A percentile compares a stretch with the other conserved stretches of the same genome.
Evolutionary conservation across 64 coral and sea anemone species (phyloP).

Genomic region (Montipora foliosa): DNA sequence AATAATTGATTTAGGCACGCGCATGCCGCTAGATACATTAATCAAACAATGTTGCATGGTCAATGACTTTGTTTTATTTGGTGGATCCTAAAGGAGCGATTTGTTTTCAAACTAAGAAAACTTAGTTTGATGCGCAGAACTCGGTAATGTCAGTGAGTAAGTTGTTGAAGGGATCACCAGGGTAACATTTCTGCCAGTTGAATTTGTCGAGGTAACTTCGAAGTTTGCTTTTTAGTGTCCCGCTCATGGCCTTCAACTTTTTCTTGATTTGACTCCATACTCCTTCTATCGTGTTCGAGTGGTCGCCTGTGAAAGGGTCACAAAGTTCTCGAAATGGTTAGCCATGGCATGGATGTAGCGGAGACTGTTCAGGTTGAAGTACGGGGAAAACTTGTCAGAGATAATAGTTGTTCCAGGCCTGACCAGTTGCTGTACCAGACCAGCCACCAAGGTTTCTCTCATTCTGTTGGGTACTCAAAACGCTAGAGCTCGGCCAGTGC

Average conservation of each 20-base stretch:
- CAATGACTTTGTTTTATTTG: neutral
- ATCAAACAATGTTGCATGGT: slow-evolving; percentile 1
- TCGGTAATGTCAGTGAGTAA: slow-evolving; percentile 31
- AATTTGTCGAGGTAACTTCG: slow-evolving; percentile 15
- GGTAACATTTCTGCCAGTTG: slow-evolving; percentile 60
- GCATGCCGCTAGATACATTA: neutral
- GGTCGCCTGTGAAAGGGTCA: slow-evolving; percentile 41
- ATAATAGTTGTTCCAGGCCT: slow-evolving; percentile 21
- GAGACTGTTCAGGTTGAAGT: slow-evolving; percentile 29
- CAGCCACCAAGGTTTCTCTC: slow-evolving; percentile 8
- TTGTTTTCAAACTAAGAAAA: slow-evolving; percentile 42
- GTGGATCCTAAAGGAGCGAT: neutral
- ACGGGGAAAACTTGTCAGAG: neutral
- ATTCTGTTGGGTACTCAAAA: neutral
- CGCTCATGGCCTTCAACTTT: neutral
- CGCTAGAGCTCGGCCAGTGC: neutral
- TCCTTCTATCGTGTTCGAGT: slow-evolving; percentile 8
- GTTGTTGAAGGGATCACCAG: slow-evolving; percentile 51
- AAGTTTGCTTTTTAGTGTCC: slow-evolving; percentile 19
- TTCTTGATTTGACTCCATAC: neutral
- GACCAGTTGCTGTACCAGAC: slow-evolving; percentile 12
- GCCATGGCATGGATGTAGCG: slow-evolving; percentile 43
- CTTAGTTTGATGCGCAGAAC: slow-evolving; percentile 51
- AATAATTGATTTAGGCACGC: neutral
- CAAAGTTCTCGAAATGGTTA: slow-evolving; percentile 52